Percentiles rank a stretch among this genome's conserved stretches.
Evolutionary conservation across 2,888 invertebrate genomes (phyloP).

Genomic region (Sussaba pulchella): DNA sequence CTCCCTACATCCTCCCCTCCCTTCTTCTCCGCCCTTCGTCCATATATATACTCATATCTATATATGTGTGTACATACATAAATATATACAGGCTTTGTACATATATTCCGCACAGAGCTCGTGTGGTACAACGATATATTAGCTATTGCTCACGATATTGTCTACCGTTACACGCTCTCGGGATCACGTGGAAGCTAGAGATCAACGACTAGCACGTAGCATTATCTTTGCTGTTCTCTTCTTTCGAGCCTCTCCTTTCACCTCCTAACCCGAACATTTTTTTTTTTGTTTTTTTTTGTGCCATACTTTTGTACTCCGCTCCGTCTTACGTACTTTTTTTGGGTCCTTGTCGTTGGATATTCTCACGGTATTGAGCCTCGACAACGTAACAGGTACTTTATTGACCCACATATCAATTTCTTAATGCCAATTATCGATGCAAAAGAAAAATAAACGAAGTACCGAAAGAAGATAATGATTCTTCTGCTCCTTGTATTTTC

Average conservation of each 20-base stretch:
- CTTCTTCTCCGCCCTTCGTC: no score
- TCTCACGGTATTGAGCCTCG: conserved; percentile 27
- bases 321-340: conserved; percentile 17
- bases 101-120: conserved; percentile 68
- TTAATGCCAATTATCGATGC: neutral
- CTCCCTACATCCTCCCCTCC: no score
- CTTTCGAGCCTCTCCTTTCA: conserved; percentile 35
- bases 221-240: conserved; percentile 51
- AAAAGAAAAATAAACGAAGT: neutral
- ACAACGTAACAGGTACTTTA: conserved; percentile 1
- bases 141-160: conserved; percentile 82
- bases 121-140: conserved; percentile 79
- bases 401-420: conserved; percentile 7
- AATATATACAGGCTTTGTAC: conserved; percentile 11
- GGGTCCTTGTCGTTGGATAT: conserved; percentile 23
- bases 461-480: no score
- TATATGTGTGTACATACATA: neutral
- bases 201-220: conserved; percentile 69
- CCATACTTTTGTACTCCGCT: no score
- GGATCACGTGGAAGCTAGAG: conserved; percentile 71
- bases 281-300: conserved; percentile 2
- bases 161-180: conserved; percentile 80
- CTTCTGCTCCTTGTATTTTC: no score
- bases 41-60: conserved; percentile 10
- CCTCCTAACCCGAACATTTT: conserved; percentile 31